These are phyloP conservation scores for Noturus placidus DNA, from an alignment of 2,113 vertebrate species.

Conservation along the genomic window DNA sequence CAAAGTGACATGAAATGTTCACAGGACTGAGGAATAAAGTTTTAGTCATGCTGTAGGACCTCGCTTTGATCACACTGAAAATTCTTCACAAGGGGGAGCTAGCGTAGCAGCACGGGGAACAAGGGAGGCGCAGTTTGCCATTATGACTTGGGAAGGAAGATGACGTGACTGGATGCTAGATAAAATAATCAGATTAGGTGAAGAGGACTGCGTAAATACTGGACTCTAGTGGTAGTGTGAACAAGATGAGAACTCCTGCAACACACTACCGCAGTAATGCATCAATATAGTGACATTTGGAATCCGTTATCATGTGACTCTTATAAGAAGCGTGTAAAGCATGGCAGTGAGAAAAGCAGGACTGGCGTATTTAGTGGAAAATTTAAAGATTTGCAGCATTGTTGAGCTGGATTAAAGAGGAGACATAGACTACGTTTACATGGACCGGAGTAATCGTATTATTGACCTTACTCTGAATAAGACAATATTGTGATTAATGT, in stretches of 20 bases:
- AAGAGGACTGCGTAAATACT: neutral
- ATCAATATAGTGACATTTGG: too few species aligned
- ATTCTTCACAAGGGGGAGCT: slow-evolving; percentile 22
- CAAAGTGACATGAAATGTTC: too few species aligned
- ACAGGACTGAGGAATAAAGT: neutral
- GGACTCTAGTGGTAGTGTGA: neutral
- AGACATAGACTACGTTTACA: too few species aligned
- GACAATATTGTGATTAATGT: too few species aligned
- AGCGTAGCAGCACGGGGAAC: neutral
- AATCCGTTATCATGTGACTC: neutral
- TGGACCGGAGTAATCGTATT: too few species aligned
- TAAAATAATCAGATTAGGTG: neutral
- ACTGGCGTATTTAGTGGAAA: neutral
- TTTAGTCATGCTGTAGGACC: neutral
- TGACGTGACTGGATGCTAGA: neutral
- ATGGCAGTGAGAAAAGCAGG: neutral
- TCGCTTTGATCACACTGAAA: neutral
- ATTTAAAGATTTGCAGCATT: neutral
- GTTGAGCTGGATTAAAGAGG: neutral
- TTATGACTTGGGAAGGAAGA: neutral
- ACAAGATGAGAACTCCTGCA: neutral
- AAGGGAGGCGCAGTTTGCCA: neutral
- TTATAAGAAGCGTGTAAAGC: neutral
- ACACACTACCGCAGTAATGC: neutral
- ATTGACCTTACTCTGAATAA: too few species aligned